A percentile compares a stretch with the other conserved stretches of the same genome.
These are phyloP conservation scores for Chrysolina oricalcia DNA, from an alignment of 2,888 invertebrate species.

Conservation along the genomic window DNA sequence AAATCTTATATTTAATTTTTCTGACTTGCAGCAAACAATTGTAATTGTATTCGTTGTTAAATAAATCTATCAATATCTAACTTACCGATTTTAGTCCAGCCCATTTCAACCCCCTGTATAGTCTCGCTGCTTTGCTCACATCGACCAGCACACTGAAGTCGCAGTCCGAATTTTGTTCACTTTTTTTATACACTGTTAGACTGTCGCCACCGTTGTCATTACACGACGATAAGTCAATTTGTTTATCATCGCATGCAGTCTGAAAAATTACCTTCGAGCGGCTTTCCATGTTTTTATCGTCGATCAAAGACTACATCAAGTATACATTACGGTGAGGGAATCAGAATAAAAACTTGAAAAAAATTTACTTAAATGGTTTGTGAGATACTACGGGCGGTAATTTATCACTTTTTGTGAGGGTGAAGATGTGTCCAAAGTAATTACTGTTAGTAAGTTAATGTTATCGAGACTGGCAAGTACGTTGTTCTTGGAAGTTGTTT, in stretches of 20 bases:
- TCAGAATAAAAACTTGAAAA: background rate
- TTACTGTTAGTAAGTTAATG: background rate
- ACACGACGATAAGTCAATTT: conserved; percentile 43
- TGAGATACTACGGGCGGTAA: background rate
- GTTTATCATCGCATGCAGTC: conserved; percentile 55
- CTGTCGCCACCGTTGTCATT: conserved; percentile 44
- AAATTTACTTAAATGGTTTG: background rate
- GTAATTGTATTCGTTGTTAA: no score
- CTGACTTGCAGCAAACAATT: no score
- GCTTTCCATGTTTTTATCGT: conserved; percentile 36
- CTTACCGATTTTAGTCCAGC: conserved; percentile 77
- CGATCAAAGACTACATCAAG: conserved; percentile 29
- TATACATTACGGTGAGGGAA: conserved; percentile 29
- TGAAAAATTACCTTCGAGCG: conserved; percentile 49
- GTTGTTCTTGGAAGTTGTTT: background rate
- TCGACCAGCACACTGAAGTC: conserved; percentile 67
- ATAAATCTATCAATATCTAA: background rate
- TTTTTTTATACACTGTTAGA: conserved; percentile 37
- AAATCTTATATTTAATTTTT: no score
- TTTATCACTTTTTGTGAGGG: conserved; percentile 3
- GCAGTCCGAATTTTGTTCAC: conserved; percentile 15
- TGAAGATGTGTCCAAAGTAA: background rate
- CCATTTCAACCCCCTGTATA: conserved; percentile 75
- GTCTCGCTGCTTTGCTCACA: conserved; percentile 73
- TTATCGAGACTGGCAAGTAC: background rate